Conservation (phyloP, 2,113 vertebrate genomes). For the Strigops habroptila region DNA sequence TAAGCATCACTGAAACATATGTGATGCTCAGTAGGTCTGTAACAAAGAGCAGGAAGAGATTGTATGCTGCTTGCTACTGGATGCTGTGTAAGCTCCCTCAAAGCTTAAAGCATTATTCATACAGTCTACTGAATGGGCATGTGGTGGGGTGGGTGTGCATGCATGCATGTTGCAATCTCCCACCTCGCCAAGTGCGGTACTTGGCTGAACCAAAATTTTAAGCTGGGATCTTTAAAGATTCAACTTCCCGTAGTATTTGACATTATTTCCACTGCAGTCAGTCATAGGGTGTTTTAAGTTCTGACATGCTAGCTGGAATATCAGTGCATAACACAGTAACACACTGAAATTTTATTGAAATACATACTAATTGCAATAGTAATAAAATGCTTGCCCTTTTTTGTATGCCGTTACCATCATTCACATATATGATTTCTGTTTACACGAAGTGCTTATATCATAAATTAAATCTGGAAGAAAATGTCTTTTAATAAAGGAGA, state of each 20-base stretch:
- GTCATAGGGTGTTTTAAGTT: not conserved
- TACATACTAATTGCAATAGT: not conserved
- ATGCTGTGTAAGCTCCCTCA: not conserved
- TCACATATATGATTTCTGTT: not conserved
- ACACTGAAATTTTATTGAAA: not conserved
- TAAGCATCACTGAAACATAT: not conserved
- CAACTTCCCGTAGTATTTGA: not conserved
- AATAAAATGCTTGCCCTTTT: not conserved
- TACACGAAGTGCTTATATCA: not conserved
- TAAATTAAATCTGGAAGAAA: not conserved
- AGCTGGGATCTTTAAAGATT: not conserved
- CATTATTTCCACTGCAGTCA: not conserved
- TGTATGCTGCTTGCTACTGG: not conserved
- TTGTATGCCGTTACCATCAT: not conserved
- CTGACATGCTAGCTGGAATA: not conserved
- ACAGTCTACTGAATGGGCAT: not conserved
- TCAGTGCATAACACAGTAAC: not conserved
- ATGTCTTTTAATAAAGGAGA: not conserved
- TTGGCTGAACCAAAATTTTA: not conserved
- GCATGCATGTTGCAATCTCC: not conserved
- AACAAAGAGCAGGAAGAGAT: not conserved
- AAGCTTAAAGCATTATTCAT: not conserved
- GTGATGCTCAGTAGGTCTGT: not conserved
- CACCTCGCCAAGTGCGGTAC: not conserved
- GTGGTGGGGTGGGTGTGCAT: not conserved